Conservation (phyloP, 1,140 invertebrate genomes). For the Bombyx mandarina region DNA sequence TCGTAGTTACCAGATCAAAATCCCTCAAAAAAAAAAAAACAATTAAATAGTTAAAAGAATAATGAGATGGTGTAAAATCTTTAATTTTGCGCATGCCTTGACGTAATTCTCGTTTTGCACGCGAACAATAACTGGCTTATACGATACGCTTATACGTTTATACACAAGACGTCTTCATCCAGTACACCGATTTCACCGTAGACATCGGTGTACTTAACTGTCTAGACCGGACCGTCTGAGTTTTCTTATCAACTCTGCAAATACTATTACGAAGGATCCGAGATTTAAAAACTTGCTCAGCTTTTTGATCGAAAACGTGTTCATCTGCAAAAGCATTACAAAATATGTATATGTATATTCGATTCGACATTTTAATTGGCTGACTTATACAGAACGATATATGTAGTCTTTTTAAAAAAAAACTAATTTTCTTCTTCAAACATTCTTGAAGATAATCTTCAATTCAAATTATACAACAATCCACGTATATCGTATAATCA, state of each 20-base stretch:
- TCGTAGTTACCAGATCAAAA: no score
- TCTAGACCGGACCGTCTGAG: conserved; percentile 14
- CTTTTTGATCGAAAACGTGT: no score
- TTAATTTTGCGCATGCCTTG: conserved; percentile 36
- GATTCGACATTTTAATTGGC: no score
- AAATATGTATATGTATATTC: no score
- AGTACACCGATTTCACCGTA: conserved; percentile 6
- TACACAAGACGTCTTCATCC: conserved; percentile 5
- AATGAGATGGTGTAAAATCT: conserved; percentile 32
- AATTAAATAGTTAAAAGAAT: conserved; percentile 23
- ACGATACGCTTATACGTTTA: conserved; percentile 6
- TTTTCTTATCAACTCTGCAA: background rate
- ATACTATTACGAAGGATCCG: background rate
- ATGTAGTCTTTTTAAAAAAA: no score
- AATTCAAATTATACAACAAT: no score
- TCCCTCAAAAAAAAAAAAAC: background rate
- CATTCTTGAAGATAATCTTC: no score
- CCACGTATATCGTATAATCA: no score
- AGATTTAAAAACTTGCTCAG: no score
- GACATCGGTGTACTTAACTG: conserved; percentile 8
- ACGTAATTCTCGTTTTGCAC: conserved; percentile 23
- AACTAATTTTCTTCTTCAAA: no score
- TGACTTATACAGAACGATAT: no score
- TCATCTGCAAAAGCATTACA: no score
- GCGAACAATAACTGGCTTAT: conserved; percentile 16